Percentiles rank a stretch among this genome's conserved stretches.
These are phyloP conservation scores for Pocota personata DNA, from an alignment of 2,888 invertebrate species.

Conservation along the genomic window DNA sequence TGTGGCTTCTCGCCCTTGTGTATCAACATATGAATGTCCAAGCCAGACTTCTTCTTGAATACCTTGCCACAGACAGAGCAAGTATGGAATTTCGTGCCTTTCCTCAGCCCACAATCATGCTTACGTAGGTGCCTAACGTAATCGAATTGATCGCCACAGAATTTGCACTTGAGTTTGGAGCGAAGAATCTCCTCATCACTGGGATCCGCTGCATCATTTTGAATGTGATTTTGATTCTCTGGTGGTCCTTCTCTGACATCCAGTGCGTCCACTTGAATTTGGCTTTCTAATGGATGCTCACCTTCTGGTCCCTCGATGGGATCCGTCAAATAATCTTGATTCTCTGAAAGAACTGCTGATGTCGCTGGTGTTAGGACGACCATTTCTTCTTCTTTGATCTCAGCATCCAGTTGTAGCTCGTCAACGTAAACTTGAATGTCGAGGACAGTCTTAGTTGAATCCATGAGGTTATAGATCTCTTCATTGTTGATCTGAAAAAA, in stretches of 20 bases:
- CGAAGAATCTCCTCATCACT: slow-evolving; percentile 53
- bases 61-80: slow-evolving; percentile 62
- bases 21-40: slow-evolving; percentile 59
- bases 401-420: background rate
- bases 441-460: background rate
- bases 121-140: slow-evolving; percentile 31
- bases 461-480: background rate
- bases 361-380: no score
- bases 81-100: slow-evolving; percentile 29
- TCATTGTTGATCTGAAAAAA: slow-evolving; percentile 2
- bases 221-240: background rate
- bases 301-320: no score
- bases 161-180: slow-evolving; percentile 54
- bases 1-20: slow-evolving; percentile 70
- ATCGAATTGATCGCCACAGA: slow-evolving; percentile 61
- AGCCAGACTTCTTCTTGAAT: slow-evolving; percentile 69
- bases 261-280: background rate
- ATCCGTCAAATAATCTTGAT: no score
- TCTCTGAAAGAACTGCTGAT: background rate
- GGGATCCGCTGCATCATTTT: background rate
- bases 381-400: background rate
- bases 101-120: slow-evolving; percentile 50
- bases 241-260: background rate
- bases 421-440: slow-evolving; percentile 24
- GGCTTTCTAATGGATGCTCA: background rate